Evolutionary conservation across 2,888 invertebrate genomes (phyloP).

Genomic region (Anodontia alba): DNA sequence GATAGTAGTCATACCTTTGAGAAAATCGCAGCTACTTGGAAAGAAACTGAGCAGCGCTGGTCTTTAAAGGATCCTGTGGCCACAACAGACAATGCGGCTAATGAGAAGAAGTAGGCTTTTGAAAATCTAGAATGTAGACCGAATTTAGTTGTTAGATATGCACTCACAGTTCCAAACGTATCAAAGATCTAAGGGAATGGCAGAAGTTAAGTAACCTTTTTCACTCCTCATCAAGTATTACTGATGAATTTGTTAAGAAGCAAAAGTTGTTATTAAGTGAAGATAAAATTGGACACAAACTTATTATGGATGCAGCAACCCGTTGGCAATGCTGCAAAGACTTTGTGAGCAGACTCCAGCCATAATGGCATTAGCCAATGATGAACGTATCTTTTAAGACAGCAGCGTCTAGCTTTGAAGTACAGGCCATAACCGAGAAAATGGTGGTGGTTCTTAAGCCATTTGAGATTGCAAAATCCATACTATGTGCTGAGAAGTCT

Average conservation of each 20-base stretch:
- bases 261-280: conserved; percentile 30
- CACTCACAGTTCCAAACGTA: conserved; percentile 16
- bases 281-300: conserved; percentile 29
- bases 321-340: conserved; percentile 42
- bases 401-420: conserved; percentile 5
- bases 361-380: conserved; percentile 30
- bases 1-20: conserved; percentile 35
- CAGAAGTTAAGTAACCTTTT: conserved; percentile 29
- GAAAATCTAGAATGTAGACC: conserved; percentile 27
- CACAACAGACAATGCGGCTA: conserved; percentile 47
- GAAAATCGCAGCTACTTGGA: conserved; percentile 22
- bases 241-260: conserved; percentile 30
- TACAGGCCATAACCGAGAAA: conserved; percentile 15
- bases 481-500: conserved; percentile 34
- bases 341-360: conserved; percentile 37
- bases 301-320: conserved; percentile 40
- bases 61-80: conserved; percentile 17
- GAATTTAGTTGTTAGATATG: conserved; percentile 37
- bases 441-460: conserved; percentile 25
- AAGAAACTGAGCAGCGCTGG: conserved; percentile 20
- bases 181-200: conserved; percentile 23
- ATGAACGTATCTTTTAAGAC: conserved; percentile 12
- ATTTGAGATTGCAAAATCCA: conserved; percentile 27
- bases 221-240: conserved; percentile 30
- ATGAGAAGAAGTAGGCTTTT: conserved; percentile 48